Evolutionary conservation across 2,888 invertebrate species (phyloP).

Genomic region (Gisinianus flammeolus): DNA sequence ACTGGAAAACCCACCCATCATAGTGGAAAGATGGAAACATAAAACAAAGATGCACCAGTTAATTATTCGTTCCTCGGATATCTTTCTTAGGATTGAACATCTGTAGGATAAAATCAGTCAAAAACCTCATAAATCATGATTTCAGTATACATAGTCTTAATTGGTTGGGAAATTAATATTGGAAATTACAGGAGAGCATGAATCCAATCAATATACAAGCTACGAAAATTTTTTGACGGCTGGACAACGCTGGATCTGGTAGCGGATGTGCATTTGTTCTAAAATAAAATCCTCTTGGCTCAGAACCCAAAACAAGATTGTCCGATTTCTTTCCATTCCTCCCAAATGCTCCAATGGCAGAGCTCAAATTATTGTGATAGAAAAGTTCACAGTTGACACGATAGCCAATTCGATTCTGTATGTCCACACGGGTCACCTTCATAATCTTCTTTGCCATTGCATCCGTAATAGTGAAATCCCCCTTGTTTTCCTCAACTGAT

Average conservation of each 20-base stretch:
- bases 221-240: conserved; percentile 7
- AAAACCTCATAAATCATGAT: background rate
- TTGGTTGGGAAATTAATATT: too few species aligned
- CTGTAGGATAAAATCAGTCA: too few species aligned
- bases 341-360: background rate
- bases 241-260: background rate
- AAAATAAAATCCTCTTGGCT: conserved; percentile 27
- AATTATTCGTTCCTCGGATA: too few species aligned
- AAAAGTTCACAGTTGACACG: conserved; percentile 10
- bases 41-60: too few species aligned
- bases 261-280: background rate
- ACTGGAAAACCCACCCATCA: too few species aligned
- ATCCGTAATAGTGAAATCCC: background rate
- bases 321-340: conserved; percentile 7
- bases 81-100: too few species aligned
- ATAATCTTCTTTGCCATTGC: background rate
- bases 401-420: background rate
- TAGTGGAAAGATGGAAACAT: too few species aligned
- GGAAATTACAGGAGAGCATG: conserved; percentile 5
- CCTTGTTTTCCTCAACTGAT: background rate
- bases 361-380: background rate
- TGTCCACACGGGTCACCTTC: background rate
- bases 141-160: too few species aligned
- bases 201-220: conserved; percentile 12
- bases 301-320: background rate